Evolutionary conservation across 1,140 invertebrate species (phyloP).

Genomic region (Bombus fervidus): DNA sequence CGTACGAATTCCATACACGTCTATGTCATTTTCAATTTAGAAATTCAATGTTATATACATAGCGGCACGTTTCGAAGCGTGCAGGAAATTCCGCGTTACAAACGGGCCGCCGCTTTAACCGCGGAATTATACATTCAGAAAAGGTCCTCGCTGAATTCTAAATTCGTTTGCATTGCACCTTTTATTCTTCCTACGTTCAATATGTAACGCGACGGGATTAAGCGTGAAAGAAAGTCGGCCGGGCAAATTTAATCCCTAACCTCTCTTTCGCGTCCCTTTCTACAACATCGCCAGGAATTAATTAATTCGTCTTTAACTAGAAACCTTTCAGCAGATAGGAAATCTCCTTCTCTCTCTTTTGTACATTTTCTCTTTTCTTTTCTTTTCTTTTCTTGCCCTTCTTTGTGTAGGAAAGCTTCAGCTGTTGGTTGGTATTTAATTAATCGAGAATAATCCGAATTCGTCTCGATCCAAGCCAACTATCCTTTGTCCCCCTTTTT

Average conservation of each 20-base stretch:
- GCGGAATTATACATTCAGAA: constrained; percentile 48
- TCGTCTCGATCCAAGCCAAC: constrained; percentile 40
- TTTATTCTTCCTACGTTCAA: constrained; percentile 47
- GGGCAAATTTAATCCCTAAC: constrained; percentile 39
- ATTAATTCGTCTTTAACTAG: constrained; percentile 62
- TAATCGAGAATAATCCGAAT: constrained; percentile 72
- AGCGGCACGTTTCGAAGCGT: constrained; percentile 18
- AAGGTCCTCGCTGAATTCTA: constrained; percentile 42
- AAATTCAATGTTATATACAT: constrained; percentile 29
- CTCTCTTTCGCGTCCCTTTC: not conserved
- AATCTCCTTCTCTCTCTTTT: constrained; percentile 31
- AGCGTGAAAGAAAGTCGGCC: constrained; percentile 22
- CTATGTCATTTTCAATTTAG: constrained; percentile 35
- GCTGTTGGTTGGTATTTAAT: constrained; percentile 69
- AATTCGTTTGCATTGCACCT: constrained; percentile 38
- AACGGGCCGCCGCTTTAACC: constrained; percentile 25
- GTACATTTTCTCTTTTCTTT: not conserved
- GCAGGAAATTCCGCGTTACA: constrained; percentile 16
- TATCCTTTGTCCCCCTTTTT: constrained; percentile 13
- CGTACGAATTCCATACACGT: constrained; percentile 17
- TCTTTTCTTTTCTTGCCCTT: not conserved
- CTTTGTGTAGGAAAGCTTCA: constrained; percentile 11
- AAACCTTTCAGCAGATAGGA: constrained; percentile 38
- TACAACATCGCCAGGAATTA: constrained; percentile 51
- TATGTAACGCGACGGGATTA: constrained; percentile 35